phyloP scores from a whole-genome alignment of 2,888 invertebrate genomes.

The Eilema sororculum region DNA sequence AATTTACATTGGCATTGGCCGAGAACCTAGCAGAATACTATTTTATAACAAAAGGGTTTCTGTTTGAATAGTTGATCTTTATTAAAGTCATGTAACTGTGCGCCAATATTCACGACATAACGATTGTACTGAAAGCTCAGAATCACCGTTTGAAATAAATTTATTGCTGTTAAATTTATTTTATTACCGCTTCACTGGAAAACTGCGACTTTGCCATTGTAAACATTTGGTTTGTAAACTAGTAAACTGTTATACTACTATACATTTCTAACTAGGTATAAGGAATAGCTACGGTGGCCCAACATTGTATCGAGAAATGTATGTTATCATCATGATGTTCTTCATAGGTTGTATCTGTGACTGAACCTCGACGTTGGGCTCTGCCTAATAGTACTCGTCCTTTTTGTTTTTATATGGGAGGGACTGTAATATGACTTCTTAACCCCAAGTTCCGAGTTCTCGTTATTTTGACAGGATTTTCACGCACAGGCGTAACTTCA shows the following conservation, averaged over 20 bases:
- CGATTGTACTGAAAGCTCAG: slow-evolving; percentile 25
- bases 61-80: slow-evolving; percentile 2
- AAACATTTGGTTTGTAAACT: slow-evolving; percentile 4
- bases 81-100: slow-evolving; percentile 20
- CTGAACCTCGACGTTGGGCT: neutral
- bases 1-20: neutral
- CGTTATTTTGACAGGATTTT: too few species aligned
- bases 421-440: too few species aligned
- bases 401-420: too few species aligned
- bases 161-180: slow-evolving; percentile 25
- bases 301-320: neutral
- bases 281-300: neutral
- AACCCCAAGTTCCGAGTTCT: too few species aligned
- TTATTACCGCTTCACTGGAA: slow-evolving; percentile 22
- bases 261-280: neutral
- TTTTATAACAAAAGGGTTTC: slow-evolving; percentile 16
- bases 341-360: too few species aligned
- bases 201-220: slow-evolving; percentile 18
- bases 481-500: too few species aligned
- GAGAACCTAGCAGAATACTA: neutral
- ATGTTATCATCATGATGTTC: too few species aligned
- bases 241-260: neutral
- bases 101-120: slow-evolving; percentile 30
- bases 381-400: too few species aligned
- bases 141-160: slow-evolving; percentile 24